phyloP scores from a whole-genome alignment of 2,888 invertebrate genomes.

The Heliconius ethilla region DNA sequence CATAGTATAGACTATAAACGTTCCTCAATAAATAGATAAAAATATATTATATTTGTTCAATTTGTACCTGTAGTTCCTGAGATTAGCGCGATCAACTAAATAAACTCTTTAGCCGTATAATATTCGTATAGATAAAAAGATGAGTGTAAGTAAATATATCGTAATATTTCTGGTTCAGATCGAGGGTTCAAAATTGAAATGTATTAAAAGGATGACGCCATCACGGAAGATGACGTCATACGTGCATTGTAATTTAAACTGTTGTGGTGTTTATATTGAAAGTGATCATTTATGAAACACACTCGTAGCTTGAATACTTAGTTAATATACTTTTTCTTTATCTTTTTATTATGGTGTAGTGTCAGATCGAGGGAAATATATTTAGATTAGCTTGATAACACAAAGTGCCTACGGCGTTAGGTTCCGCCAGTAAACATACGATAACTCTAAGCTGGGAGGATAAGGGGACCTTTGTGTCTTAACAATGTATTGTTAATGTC shows the following conservation, averaged over 20 bases:
- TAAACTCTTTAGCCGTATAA: background rate
- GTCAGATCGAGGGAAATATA: too few relatives aligned
- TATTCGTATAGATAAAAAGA: background rate
- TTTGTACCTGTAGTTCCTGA: background rate
- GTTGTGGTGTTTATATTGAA: conserved; percentile 19
- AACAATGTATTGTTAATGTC: too few relatives aligned
- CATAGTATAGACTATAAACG: too few relatives aligned
- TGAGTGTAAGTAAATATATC: background rate
- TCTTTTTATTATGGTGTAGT: too few relatives aligned
- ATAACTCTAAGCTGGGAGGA: too few relatives aligned
- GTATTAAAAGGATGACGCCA: conserved; percentile 35
- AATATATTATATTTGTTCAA: background rate
- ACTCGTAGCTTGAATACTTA: too few relatives aligned
- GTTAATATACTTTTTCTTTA: too few relatives aligned
- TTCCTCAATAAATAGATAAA: background rate
- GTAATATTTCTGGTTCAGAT: background rate
- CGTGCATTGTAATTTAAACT: conserved; percentile 32
- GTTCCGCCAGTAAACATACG: too few relatives aligned
- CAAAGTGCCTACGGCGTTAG: too few relatives aligned
- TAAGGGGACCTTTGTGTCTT: too few relatives aligned
- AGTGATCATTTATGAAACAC: background rate
- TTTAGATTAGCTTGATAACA: too few relatives aligned
- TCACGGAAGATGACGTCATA: conserved; percentile 33
- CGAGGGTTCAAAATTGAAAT: conserved; percentile 15
- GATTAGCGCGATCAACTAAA: background rate